Evolutionary conservation across 2,797 vertebrate genomes (phyloP).

Genomic region (Fratercula arctica): DNA sequence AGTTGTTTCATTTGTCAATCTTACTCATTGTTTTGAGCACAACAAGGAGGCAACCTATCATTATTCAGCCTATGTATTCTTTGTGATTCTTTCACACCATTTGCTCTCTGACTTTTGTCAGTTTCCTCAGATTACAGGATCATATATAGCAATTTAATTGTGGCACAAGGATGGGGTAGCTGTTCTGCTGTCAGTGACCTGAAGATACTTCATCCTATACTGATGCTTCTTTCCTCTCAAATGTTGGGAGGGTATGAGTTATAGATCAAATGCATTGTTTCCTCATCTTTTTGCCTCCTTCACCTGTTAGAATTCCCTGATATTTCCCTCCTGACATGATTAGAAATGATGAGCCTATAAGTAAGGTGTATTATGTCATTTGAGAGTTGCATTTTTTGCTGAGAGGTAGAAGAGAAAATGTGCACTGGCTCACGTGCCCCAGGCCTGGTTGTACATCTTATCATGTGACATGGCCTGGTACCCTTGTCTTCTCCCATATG

Average conservation of each 20-base stretch:
- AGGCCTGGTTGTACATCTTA: neutral
- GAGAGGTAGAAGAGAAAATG: neutral
- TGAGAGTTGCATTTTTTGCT: neutral
- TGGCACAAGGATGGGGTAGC: neutral
- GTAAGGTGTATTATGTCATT: neutral
- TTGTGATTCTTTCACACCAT: neutral
- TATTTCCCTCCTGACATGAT: neutral
- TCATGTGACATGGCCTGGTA: neutral
- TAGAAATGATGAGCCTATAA: neutral
- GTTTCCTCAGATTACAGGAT: neutral
- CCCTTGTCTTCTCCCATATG: accelerated
- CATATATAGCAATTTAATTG: neutral
- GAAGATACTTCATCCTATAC: neutral
- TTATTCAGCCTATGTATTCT: neutral
- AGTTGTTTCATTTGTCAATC: neutral
- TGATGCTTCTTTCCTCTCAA: neutral
- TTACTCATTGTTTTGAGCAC: neutral
- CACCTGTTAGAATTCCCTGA: neutral
- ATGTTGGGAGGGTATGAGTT: neutral
- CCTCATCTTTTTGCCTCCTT: neutral
- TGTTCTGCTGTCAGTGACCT: neutral
- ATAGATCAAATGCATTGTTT: neutral
- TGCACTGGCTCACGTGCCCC: accelerated
- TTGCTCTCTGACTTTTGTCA: neutral
- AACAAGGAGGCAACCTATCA: neutral